phyloP scores from a whole-genome alignment of 2,113 vertebrate genomes.

The Orthochromis indermauri region DNA sequence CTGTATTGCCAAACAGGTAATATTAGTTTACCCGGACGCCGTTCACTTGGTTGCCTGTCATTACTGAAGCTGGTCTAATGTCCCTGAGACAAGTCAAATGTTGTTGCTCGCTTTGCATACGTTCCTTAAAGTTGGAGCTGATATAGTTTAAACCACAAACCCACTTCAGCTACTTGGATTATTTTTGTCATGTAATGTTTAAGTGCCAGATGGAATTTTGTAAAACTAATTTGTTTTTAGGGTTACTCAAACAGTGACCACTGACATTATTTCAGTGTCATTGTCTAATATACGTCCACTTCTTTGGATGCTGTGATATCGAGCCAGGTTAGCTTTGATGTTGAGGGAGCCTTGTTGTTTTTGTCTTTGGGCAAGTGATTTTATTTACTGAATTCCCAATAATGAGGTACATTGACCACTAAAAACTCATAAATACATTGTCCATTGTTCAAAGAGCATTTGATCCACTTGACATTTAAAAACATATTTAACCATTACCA shows the following conservation, averaged over 20 bases:
- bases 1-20: neutral
- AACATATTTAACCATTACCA: neutral
- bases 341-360: neutral
- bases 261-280: neutral
- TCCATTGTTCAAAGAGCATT: neutral
- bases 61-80: neutral
- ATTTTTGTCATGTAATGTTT: neutral
- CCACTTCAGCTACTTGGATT: neutral
- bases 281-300: neutral
- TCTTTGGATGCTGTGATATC: neutral
- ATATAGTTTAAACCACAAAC: neutral
- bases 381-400: neutral
- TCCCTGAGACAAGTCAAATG: neutral
- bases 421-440: neutral
- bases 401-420: neutral
- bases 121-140: neutral
- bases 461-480: neutral
- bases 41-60: neutral
- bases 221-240: neutral
- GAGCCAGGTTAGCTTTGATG: neutral
- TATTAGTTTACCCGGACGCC: neutral
- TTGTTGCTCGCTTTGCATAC: neutral
- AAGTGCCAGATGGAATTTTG: neutral
- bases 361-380: neutral
- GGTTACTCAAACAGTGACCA: neutral